Evolutionary conservation across 1,140 invertebrate species (phyloP), one percentile per base, ranked within the genome.

Genomic region (Temnothorax longispinosus): DNA sequence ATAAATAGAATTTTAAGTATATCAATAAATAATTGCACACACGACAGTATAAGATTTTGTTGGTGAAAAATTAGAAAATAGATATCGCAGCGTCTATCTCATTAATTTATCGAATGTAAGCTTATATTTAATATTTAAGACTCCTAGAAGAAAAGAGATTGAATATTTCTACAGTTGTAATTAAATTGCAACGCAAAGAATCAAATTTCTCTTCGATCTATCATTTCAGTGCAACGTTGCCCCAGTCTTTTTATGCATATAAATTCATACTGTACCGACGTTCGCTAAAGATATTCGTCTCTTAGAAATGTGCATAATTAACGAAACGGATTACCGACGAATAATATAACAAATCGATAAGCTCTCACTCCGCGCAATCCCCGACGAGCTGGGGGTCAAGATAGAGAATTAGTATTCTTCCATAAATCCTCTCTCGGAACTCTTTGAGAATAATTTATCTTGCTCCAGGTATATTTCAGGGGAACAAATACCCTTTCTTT

Each of bases 371-470:
- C 3, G 50, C 18, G 38, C 38, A 32, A 2, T 71, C 38, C 65
- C 6, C 69, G 35, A 41, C 18, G 13, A 72, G 56, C 62, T 67
- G 44, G 69, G 32, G 69, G n/a, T 74, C 54, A 21, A 74, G 80
- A 84, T 54, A 84, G 67, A 84, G 67, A 84, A 85, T 85, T 65
- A 85, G 50, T 56, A 77, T 85, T 65, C 56, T 62, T 85, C 21
- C 41, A 78, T 77, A 52, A 78, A 44, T 64, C 35, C 21, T 56
- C 27, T 35, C 47, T 56, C 27, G 50, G 13, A 52, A 78, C 38
- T 52, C 75, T 78, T 85, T 64, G 82, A 78, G 74, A 85, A 85
- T 84, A 74, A 84, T 84, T 75, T 75, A 84, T 75, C 54, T 75
- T 50, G 11, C 41, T 47, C 11, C 11, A 18, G 15, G 11, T 56